These are phyloP conservation scores for Cacoxenus indagator DNA, from an alignment of 2,888 invertebrate genomes.

Conservation along the genomic window DNA sequence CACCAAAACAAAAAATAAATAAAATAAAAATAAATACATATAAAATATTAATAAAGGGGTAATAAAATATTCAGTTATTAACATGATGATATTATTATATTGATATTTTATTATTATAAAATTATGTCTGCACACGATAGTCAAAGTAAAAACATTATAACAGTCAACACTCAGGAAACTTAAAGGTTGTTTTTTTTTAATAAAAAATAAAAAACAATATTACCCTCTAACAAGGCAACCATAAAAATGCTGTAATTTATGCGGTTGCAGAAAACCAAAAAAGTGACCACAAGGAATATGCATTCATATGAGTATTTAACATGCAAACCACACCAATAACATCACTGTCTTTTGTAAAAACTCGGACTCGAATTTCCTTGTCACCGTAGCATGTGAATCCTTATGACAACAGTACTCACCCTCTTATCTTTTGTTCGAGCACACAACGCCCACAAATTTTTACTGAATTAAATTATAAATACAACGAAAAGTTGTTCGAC, in stretches of 20 bases:
- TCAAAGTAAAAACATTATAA: slow-evolving; percentile 64
- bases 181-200: too few species aligned
- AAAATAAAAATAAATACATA: too few species aligned
- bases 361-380: slow-evolving; percentile 55
- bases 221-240: slow-evolving; percentile 41
- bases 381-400: slow-evolving; percentile 54
- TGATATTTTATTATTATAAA: too few species aligned
- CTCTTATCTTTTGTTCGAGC: slow-evolving; percentile 43
- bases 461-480: slow-evolving; percentile 63
- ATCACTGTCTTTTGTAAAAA: too few species aligned
- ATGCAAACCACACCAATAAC: slow-evolving; percentile 48
- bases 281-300: slow-evolving; percentile 36
- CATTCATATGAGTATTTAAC: slow-evolving; percentile 60
- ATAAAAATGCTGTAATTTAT: slow-evolving; percentile 52
- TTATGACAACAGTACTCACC: slow-evolving; percentile 41
- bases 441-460: slow-evolving; percentile 58
- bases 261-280: slow-evolving; percentile 6
- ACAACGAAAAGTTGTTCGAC: slow-evolving; percentile 51
- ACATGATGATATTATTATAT: too few species aligned
- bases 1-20: too few species aligned
- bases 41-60: too few species aligned
- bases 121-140: too few species aligned
- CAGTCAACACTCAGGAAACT: slow-evolving; percentile 61
- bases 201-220: slow-evolving; percentile 37
- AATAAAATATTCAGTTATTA: too few species aligned